A percentile compares a stretch with the other conserved stretches of the same genome.
Conservation (phyloP, 2,113 vertebrate species). For the Pithys albifrons region DNA sequence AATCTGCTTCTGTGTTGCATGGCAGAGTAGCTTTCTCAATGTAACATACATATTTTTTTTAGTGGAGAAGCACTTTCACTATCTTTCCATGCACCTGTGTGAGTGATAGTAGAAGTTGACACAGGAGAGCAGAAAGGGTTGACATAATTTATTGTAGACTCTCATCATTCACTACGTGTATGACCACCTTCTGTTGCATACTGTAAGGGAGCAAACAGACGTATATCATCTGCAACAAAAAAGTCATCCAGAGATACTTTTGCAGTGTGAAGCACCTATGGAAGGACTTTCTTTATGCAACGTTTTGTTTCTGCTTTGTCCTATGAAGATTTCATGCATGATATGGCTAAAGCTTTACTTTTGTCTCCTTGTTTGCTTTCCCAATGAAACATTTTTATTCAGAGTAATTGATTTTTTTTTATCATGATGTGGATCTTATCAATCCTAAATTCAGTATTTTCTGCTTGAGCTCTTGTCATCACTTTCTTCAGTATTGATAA, state of each 20-base stretch:
- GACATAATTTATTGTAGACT: background rate
- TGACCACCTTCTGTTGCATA: background rate
- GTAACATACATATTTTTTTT: fast-evolving
- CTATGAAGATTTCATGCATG: background rate
- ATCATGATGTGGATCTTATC: background rate
- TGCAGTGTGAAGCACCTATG: background rate
- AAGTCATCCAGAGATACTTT: background rate
- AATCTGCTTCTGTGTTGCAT: background rate
- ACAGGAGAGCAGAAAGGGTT: background rate
- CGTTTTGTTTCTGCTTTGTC: background rate
- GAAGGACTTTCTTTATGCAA: background rate
- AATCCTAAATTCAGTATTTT: background rate
- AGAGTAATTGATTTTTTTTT: background rate
- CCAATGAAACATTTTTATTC: background rate
- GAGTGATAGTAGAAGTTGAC: background rate
- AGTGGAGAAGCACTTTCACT: background rate
- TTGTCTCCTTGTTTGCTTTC: background rate
- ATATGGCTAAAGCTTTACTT: background rate
- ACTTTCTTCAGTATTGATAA: background rate
- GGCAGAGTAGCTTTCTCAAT: background rate
- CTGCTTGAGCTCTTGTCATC: background rate
- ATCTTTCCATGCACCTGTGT: background rate
- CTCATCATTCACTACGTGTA: background rate
- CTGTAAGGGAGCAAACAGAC: background rate
- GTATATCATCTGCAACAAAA: background rate